Base-by-base conservation (phyloP, 2,113 vertebrate genomes). In the Monopterus albus region DNA sequence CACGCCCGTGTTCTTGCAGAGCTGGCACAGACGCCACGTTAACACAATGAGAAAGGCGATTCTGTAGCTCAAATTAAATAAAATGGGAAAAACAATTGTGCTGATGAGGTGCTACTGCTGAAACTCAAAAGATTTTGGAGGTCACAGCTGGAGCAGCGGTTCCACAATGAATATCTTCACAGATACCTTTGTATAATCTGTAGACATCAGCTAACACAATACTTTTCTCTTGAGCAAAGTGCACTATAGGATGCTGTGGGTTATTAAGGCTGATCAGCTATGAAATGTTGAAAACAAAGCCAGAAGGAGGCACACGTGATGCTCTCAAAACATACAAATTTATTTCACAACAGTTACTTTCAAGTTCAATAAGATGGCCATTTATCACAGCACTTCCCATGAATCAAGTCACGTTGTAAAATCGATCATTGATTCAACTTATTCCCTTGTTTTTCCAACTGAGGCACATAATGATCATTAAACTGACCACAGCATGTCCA, bases 1-100 rank as follows among this genome's bases (percentile, higher is more conserved):
- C 91, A 93, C 92, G 92, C 91, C 91, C 80, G 85, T 93, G 92
- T 93, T 93, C 90, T 91, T 90, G 92, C 91, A 82, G 77, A 79
- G 84, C 81, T 90, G 92, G 91, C 91, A 90, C 86, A 35, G 36
- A 51, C 81, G 71, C 70, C 72, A 63, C 56, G 51, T n/a, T 40
- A 68, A 7, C 62, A 52, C 51, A 83, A 51, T 64, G 45, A 71
- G 62, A 61, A 74, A 82, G 64, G 52, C 69, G 69, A 62, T 57
- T 72, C 65, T 74, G 79, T 66, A 75, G 77, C 79, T 90, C 75
- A 89, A 85, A 82, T 81, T 75, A 71, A 81, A 83, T 47, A 55
- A 80, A 83, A 78, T 10, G 1, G 17, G 28, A 68, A 79, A 43
- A 63, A 74, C 43, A 73, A 63, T n/a, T n/a, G n/a, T n/a, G 11